Percentiles rank a stretch among this genome's conserved stretches.
Evolutionary conservation across 2,888 invertebrate species (phyloP).

Genomic region (Cryptus viduatorius): DNA sequence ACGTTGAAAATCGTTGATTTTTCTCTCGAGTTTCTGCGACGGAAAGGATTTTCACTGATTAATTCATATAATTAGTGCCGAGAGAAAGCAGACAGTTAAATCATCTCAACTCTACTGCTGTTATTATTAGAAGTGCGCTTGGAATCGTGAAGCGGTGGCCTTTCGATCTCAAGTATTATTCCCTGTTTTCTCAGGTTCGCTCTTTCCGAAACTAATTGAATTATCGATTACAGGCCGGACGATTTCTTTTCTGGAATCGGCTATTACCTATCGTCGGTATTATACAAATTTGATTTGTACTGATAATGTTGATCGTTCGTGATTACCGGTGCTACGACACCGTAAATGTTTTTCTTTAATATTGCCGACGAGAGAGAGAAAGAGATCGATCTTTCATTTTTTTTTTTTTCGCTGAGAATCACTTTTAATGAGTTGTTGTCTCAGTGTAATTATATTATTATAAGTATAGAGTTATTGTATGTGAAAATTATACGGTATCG

Average conservation of each 20-base stretch:
- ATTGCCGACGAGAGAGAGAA: neutral
- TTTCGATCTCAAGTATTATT: conserved; percentile 4
- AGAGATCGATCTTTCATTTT: neutral
- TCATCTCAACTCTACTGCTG: neutral
- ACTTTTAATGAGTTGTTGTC: conserved; percentile 59
- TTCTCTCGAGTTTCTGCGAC: neutral
- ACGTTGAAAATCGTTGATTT: neutral
- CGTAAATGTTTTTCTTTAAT: conserved; percentile 56
- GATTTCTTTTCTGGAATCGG: neutral
- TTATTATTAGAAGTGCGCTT: conserved; percentile 3
- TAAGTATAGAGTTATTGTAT: conserved; percentile 46
- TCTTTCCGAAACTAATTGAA: conserved; percentile 4
- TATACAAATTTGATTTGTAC: conserved; percentile 34
- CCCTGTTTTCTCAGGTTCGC: neutral
- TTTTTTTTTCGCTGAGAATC: conserved; percentile 9
- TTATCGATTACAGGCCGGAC: conserved; percentile 3
- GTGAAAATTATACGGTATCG: conserved; percentile 28
- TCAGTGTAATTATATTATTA: conserved; percentile 54
- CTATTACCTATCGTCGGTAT: neutral
- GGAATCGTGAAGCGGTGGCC: neutral
- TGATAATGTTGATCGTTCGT: neutral
- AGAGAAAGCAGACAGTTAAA: conserved; percentile 17
- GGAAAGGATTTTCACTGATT: conserved; percentile 4
- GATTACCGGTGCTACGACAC: neutral
- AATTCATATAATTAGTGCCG: conserved; percentile 13